Base-by-base conservation (phyloP, 1,140 invertebrate species). In the Hyles euphorbiae region DNA sequence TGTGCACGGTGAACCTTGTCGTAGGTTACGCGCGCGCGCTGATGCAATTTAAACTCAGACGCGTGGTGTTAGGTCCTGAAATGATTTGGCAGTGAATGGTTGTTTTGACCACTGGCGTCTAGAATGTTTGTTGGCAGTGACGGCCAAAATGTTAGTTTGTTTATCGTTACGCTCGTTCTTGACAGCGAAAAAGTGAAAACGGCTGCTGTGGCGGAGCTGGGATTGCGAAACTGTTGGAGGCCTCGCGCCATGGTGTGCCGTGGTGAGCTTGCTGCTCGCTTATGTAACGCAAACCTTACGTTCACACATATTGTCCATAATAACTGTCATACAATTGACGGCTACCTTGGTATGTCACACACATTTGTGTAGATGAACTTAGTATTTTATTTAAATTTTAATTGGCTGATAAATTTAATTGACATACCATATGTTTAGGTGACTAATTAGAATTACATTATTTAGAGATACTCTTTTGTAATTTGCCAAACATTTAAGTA, bases 131-230 rank as follows among this genome's bases (percentile, higher is more conserved):
- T 80, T 75, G 75, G 72, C 74, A 76, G 68, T 76, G 74, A 79
- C 75, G 75, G 81, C 74, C 76, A 77, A 86, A 87, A 87, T 86
- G 81, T 84, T 82, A 81, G 80, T 85, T 87, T 86, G 85, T 88
- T 87, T 88, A 87, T 86, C 83, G 79, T 83, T 85, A 70, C 77
- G 72, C 63, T 81, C 82, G 85, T 84, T 86, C 86, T 88, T 88
- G 86, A 88, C 86, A 88, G 83, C 86, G 80, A 88, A 88, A 88
- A 88, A 88, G 86, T 88, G 86, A 88, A 88, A 88, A 87, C 85
- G 78, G 73, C 72, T 73, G 73, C 74, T 73, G 83, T 81, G 73
- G 76, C 76, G 80, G 75, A 70, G 77, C 62, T 83, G 82, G 73
- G 81, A 84, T 88, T 88, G 83, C 78, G 83, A 86, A 88, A 88